Percentiles rank a stretch among this genome's conserved stretches.
These are phyloP conservation scores for Pseudocheirus occidentalis DNA, from an alignment of 2,797 vertebrate species.

Conservation along the genomic window DNA sequence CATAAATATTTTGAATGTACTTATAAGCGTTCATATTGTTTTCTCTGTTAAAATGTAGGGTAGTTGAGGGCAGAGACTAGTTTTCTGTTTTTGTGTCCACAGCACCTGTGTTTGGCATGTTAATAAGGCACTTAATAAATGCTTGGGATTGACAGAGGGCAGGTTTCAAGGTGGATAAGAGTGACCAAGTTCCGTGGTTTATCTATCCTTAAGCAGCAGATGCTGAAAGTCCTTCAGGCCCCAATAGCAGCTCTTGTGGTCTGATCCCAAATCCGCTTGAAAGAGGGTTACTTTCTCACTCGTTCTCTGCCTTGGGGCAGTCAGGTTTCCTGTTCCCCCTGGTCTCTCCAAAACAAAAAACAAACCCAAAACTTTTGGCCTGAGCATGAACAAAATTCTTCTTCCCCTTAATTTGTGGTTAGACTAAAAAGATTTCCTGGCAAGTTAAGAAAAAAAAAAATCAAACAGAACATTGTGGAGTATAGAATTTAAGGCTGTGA, in stretches of 20 bases:
- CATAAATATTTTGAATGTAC: background rate
- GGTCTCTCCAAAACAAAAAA: background rate
- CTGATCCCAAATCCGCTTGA: background rate
- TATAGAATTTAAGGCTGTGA: background rate
- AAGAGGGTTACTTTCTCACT: background rate
- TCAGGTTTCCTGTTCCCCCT: background rate
- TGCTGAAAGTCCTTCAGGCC: background rate
- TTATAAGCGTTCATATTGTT: background rate
- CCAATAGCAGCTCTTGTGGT: background rate
- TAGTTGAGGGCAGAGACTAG: background rate
- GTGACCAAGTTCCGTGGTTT: background rate
- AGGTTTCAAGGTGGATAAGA: background rate
- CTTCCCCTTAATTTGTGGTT: background rate
- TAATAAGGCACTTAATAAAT: background rate
- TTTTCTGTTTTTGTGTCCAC: background rate
- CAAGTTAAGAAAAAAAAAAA: background rate
- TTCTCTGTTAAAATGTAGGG: background rate
- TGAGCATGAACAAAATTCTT: background rate
- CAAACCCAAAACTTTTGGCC: background rate
- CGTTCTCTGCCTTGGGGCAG: background rate
- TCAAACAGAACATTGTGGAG: background rate
- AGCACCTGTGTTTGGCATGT: background rate
- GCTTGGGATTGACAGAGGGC: background rate
- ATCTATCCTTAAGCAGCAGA: background rate
- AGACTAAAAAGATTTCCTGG: background rate